Base-by-base conservation (phyloP, 2,797 vertebrate species). In the Dryobates pubescens region DNA sequence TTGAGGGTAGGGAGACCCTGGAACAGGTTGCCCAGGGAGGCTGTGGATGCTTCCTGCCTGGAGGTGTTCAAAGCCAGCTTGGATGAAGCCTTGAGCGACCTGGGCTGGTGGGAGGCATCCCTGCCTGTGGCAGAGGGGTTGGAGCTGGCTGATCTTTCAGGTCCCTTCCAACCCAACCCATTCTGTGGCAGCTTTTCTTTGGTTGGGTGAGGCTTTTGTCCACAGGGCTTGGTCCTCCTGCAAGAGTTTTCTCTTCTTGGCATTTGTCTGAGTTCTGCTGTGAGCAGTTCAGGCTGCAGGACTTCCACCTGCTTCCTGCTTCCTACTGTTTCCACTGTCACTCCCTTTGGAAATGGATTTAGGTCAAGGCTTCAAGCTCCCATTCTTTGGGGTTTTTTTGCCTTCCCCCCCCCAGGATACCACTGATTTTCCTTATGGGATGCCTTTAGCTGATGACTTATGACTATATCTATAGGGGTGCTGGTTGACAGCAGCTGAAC, bases 361-460 rank as follows among this genome's bases (percentile, higher is more conserved):
- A 94, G 17, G 32, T 74, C 71, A 82, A 85, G 49, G 58, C 45
- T 77, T 89, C 43, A 61, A 91, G 54, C n/a, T 10, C 34, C 38
- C 22, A 7, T 49, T 19, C 45, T 47, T 47, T 8, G n/a, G n/a
- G 34, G 6, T 32, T 89, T 36, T 38, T 88, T 38, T 38, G 10
- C 38, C 38, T 38, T 38, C 67, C 51, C 63, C 6, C 41, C 16
- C 41, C 78, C 38, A 61, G 82, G 41, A 67, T 57, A 54, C 15
- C 26, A 2, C 53, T 84, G 74, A 9, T 61, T 95, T 93, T 92
- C 61, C 77, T 72, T 82, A 57, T 7, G 34, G 47, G 57, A 81
- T 88, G 73, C 36, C 32, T 90, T 92, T 51, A 88, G 73, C 53
- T 81, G 49, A 86, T 72, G 89, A 93, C n/a, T 93, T 94, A 57